Percentiles rank a stretch among this genome's conserved stretches.
These are phyloP conservation scores for Mormyrus iriodes DNA, from an alignment of 2,113 vertebrate species.

Conservation along the genomic window DNA sequence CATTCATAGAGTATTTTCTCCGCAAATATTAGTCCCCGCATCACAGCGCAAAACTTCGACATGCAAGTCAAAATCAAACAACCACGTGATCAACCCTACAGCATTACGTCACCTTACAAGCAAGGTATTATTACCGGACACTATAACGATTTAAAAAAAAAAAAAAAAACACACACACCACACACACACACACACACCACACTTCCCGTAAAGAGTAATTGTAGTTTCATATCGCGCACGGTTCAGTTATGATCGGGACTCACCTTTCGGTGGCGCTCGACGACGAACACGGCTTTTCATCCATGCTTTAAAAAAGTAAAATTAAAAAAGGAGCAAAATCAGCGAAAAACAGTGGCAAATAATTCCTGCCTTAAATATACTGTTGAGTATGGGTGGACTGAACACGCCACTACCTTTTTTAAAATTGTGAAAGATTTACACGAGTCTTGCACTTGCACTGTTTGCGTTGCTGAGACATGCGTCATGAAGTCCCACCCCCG, in stretches of 20 bases:
- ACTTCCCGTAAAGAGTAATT: background rate
- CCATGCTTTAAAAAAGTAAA: conserved; percentile 39
- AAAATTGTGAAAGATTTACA: background rate
- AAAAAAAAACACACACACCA: no score
- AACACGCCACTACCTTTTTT: background rate
- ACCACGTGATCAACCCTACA: background rate
- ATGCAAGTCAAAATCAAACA: no score
- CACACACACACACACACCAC: no score
- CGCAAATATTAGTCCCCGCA: background rate
- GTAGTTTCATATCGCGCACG: background rate
- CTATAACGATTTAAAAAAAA: background rate
- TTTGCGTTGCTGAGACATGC: background rate
- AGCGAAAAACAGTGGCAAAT: background rate
- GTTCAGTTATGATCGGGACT: conserved; percentile 8
- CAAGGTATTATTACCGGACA: background rate
- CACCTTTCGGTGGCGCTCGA: conserved; percentile 50
- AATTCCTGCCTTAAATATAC: background rate
- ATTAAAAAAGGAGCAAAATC: background rate
- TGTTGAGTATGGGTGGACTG: background rate
- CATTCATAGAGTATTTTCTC: no score
- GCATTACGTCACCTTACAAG: background rate
- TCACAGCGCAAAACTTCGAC: background rate
- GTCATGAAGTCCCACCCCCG: background rate
- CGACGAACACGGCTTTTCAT: conserved; percentile 61
- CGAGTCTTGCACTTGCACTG: background rate